These are phyloP conservation scores for Abscondita cerata DNA, from an alignment of 2,888 invertebrate species.

Conservation along the genomic window DNA sequence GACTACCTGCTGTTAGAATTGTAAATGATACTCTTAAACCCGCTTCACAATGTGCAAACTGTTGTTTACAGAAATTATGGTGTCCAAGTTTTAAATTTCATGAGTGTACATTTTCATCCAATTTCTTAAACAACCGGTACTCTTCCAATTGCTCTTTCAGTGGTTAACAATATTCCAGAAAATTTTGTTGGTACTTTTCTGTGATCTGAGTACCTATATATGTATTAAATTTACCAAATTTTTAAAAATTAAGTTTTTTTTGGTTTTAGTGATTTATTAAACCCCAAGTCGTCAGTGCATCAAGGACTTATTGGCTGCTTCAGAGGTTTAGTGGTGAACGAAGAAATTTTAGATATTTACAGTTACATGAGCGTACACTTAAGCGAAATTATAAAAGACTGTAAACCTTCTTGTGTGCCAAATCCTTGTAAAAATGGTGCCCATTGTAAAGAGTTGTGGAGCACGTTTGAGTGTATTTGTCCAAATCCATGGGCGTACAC, in stretches of 20 bases:
- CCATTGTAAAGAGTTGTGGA: constrained; percentile 90
- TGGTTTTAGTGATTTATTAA: constrained; percentile 71
- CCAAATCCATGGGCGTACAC: constrained; percentile 92
- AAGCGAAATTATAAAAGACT: constrained; percentile 91
- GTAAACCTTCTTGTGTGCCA: constrained; percentile 92
- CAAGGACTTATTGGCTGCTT: constrained; percentile 95
- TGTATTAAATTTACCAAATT: not conserved
- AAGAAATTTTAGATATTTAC: constrained; percentile 88
- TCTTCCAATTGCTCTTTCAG: no score
- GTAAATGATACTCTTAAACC: no score
- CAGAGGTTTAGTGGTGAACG: constrained; percentile 89
- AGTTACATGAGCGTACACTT: constrained; percentile 92
- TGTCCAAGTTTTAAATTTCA: no score
- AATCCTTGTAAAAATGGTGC: constrained; percentile 94
- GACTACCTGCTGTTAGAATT: no score
- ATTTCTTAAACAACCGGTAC: no score
- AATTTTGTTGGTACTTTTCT: no score
- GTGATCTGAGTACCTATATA: no score
- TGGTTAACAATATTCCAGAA: no score
- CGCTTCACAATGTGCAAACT: no score
- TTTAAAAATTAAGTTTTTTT: not conserved
- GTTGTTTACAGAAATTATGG: no score
- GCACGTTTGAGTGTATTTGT: constrained; percentile 90
- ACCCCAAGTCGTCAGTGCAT: constrained; percentile 80
- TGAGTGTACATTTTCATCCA: no score